Percentiles rank a stretch among this genome's conserved stretches.
Evolutionary conservation across 2,888 invertebrate species (phyloP).

Genomic region (Nomada hirtipes): DNA sequence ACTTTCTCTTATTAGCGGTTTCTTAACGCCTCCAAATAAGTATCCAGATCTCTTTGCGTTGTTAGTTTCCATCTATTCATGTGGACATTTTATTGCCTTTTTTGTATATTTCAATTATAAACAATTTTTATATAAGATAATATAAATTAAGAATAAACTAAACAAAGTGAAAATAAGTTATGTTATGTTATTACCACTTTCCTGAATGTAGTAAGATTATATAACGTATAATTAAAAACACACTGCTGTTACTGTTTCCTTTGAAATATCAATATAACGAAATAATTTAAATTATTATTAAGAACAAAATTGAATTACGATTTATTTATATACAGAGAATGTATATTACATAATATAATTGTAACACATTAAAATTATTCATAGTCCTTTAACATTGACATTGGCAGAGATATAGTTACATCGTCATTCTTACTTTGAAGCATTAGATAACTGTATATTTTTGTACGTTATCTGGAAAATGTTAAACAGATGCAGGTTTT

Average conservation of each 20-base stretch:
- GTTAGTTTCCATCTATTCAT: slow-evolving; percentile 92
- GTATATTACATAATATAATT: background rate
- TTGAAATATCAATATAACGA: background rate
- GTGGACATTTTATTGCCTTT: slow-evolving; percentile 91
- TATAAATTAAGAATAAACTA: slow-evolving; percentile 40
- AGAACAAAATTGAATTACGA: background rate
- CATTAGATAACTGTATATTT: slow-evolving; percentile 11
- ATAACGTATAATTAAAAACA: no score
- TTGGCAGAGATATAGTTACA: background rate
- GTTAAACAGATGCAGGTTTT: background rate
- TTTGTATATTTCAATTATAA: slow-evolving; percentile 90
- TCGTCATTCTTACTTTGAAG: background rate
- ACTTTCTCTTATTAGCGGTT: slow-evolving; percentile 86
- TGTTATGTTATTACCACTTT: slow-evolving; percentile 24
- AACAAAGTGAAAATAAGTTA: slow-evolving; percentile 15
- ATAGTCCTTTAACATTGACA: background rate
- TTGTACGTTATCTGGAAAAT: slow-evolving; percentile 11
- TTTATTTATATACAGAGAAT: background rate
- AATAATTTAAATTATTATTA: slow-evolving; percentile 3
- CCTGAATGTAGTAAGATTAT: background rate
- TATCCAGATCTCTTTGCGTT: slow-evolving; percentile 94
- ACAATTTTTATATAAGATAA: slow-evolving; percentile 85
- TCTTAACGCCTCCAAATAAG: slow-evolving; percentile 88
- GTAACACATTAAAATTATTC: background rate
- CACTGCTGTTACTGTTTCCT: background rate